A percentile compares a stretch with the other conserved stretches of the same genome.
Evolutionary conservation across 1,140 invertebrate species (phyloP).

Genomic region (Antheraea mylitta): DNA sequence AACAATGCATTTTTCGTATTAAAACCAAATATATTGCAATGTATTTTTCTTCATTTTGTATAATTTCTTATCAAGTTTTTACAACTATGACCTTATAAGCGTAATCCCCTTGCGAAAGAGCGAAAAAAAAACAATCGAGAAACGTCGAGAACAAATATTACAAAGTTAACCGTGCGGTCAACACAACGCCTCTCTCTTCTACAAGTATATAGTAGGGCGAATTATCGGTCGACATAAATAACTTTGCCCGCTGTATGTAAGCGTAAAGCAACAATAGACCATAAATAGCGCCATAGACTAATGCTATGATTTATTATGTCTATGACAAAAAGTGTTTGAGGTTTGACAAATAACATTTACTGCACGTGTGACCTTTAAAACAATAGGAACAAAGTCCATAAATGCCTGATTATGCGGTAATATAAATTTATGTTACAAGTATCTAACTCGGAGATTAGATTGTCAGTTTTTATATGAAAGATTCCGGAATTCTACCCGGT

Average conservation of each 20-base stretch:
- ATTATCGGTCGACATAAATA: neutral
- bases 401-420: neutral
- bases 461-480: constrained; percentile 44
- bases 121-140: constrained; percentile 15
- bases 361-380: constrained; percentile 17
- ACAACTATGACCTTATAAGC: constrained; percentile 33
- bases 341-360: neutral
- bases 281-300: constrained; percentile 57
- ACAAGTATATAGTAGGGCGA: neutral
- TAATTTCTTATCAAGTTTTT: neutral
- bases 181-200: neutral
- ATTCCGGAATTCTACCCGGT: constrained; percentile 30
- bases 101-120: constrained; percentile 31
- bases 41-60: neutral
- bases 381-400: neutral
- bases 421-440: constrained; percentile 2
- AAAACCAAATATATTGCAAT: neutral
- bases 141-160: neutral
- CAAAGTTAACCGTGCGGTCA: neutral
- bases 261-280: constrained; percentile 40
- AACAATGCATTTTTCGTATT: too few relatives aligned
- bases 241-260: constrained; percentile 12
- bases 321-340: constrained; percentile 18
- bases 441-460: constrained; percentile 25
- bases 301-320: constrained; percentile 51